Conservation (phyloP, 1,140 invertebrate genomes). For the Ceratosolen fusciceps region DNA sequence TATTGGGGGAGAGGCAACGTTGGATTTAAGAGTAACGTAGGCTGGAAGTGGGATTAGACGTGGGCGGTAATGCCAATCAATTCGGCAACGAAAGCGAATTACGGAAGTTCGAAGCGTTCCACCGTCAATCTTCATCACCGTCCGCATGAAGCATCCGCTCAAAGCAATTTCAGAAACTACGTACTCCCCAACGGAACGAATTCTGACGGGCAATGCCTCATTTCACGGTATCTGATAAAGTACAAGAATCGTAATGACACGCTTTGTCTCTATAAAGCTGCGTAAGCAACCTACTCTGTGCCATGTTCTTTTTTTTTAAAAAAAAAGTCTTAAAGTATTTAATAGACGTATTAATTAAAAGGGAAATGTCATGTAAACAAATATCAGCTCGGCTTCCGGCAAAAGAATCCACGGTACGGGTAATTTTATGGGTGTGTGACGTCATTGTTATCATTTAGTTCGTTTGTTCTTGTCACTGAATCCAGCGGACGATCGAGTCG, state of each 20-base stretch:
- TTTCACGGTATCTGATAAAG: not conserved
- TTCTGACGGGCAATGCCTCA: not conserved
- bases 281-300: not conserved
- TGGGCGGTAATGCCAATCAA: too few species aligned
- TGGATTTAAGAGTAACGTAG: too few species aligned
- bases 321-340: not conserved
- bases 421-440: constrained; percentile 56
- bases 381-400: not conserved
- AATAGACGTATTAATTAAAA: not conserved
- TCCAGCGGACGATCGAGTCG: constrained; percentile 74
- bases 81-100: too few species aligned
- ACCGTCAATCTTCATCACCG: not conserved
- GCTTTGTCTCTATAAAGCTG: not conserved
- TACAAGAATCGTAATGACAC: not conserved
- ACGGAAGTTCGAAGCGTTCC: not conserved
- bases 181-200: not conserved
- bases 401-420: not conserved
- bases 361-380: not conserved
- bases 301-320: not conserved
- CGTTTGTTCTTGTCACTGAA: constrained; percentile 86
- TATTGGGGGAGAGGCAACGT: too few species aligned
- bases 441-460: constrained; percentile 79
- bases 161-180: not conserved
- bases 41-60: too few species aligned
- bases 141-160: not conserved